Evolutionary conservation across 2,888 invertebrate species (phyloP).

Genomic region (Marronus borbonicus): DNA sequence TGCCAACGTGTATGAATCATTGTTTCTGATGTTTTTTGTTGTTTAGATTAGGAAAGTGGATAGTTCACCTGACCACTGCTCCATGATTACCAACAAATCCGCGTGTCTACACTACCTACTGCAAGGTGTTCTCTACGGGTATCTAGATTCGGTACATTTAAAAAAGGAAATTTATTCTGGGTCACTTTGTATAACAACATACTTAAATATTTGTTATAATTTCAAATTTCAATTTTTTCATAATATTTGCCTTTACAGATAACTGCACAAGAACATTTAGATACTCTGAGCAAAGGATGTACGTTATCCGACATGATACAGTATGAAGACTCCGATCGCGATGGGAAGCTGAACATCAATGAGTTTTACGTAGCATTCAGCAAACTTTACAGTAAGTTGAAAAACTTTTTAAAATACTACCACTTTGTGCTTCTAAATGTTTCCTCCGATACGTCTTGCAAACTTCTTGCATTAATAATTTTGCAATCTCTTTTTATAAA

Average conservation of each 20-base stretch:
- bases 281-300: slow-evolving; percentile 77
- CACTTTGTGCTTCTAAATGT: too few relatives aligned
- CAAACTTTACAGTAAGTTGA: slow-evolving; percentile 80
- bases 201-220: slow-evolving; percentile 40
- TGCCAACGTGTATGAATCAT: too few relatives aligned
- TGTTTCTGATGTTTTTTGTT: too few relatives aligned
- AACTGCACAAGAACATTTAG: slow-evolving; percentile 77
- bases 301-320: slow-evolving; percentile 78
- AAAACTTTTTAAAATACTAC: neutral
- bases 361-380: slow-evolving; percentile 85
- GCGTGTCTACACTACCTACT: too few relatives aligned
- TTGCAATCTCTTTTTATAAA: neutral
- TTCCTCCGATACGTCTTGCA: too few relatives aligned
- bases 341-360: slow-evolving; percentile 78
- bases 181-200: neutral
- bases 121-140: too few relatives aligned
- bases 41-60: too few relatives aligned
- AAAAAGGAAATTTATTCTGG: too few relatives aligned
- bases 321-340: slow-evolving; percentile 79
- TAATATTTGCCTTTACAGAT: slow-evolving; percentile 69
- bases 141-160: too few relatives aligned
- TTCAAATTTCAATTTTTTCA: slow-evolving; percentile 10
- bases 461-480: too few relatives aligned
- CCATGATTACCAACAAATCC: too few relatives aligned
- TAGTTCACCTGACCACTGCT: too few relatives aligned